Evolutionary conservation across 1,140 invertebrate species (phyloP), one percentile per base, ranked within the genome.

Genomic region (Achroia grisella): DNA sequence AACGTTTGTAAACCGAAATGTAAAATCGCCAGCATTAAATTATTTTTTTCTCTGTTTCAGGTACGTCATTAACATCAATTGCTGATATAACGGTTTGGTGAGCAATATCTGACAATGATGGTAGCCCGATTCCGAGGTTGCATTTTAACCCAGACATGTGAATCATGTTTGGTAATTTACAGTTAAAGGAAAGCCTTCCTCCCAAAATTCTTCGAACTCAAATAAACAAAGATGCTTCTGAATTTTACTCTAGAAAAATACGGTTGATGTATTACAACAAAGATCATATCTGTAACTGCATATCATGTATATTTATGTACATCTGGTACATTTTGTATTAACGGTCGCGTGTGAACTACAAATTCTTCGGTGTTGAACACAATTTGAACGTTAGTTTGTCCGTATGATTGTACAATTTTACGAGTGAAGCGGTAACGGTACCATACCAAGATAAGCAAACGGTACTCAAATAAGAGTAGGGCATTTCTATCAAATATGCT

Each of bases 341-440:
- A 35, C 11, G 8, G 14, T 35, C 23, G 39, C 23, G 40, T 30
- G 8, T 27, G 34, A 35, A 44, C 27, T 27, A 23, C 17, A 23
- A 23, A 23, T 23, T 23, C 17, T 23, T 23, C 17, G 17, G 17
- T 23, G 17, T 23, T 23, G 17, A 23, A 23, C 17, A 23, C 17
- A 23, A 23, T 23, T 23, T 23, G 17, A 23, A 23, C 17, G 6
- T 52, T 39, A 40, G 28, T 49, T 49, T 55, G 39, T 41, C 44
- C 48, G 39, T 39, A 47, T 43, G 55, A 14, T 36, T 52, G 50
- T 52, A 54, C 42, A 42, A 58, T 58, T 50, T 57, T 52, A 52
- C 47, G 52, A 55, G 49, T 56, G 57, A 56, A 39, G 54, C 57
- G 60, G 40, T 58, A 67, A 60, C 59, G 56, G 63, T 67, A 57